A percentile compares a stretch with the other conserved stretches of the same genome.
These are phyloP conservation scores for Disparrhopalites patrizii DNA, from an alignment of 2,888 invertebrate genomes.

Conservation along the genomic window DNA sequence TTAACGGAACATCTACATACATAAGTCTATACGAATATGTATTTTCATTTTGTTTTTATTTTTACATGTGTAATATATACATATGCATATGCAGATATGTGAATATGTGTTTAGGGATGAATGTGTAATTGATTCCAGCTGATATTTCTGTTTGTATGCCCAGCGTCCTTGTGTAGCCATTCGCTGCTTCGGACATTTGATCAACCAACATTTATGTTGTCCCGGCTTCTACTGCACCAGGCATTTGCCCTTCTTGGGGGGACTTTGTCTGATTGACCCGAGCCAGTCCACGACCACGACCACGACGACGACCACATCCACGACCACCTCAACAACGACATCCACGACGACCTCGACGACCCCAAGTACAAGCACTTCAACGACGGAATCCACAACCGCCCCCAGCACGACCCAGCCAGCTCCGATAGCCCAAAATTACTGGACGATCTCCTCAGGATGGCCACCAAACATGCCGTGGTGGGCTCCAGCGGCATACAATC, in stretches of 20 bases:
- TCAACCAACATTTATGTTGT: slow-evolving; percentile 13
- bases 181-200: slow-evolving; percentile 13
- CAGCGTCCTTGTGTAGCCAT: background rate
- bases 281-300: background rate
- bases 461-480: too few species aligned
- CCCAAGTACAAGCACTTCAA: background rate
- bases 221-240: slow-evolving; percentile 12
- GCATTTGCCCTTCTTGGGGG: slow-evolving; percentile 12
- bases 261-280: slow-evolving; percentile 11
- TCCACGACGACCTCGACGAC: background rate
- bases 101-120: too few species aligned
- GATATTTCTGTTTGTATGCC: too few species aligned
- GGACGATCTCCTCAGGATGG: too few species aligned
- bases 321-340: background rate
- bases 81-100: too few species aligned
- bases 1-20: too few species aligned
- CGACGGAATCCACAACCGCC: background rate
- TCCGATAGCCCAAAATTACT: too few species aligned
- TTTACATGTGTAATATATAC: too few species aligned
- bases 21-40: too few species aligned
- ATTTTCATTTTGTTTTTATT: too few species aligned
- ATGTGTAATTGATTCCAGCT: background rate
- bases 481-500: too few species aligned
- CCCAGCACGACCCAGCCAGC: too few species aligned
- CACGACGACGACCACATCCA: background rate